These are phyloP conservation scores for Philopedon plagiatum DNA, from an alignment of 2,888 invertebrate species.

Conservation along the genomic window DNA sequence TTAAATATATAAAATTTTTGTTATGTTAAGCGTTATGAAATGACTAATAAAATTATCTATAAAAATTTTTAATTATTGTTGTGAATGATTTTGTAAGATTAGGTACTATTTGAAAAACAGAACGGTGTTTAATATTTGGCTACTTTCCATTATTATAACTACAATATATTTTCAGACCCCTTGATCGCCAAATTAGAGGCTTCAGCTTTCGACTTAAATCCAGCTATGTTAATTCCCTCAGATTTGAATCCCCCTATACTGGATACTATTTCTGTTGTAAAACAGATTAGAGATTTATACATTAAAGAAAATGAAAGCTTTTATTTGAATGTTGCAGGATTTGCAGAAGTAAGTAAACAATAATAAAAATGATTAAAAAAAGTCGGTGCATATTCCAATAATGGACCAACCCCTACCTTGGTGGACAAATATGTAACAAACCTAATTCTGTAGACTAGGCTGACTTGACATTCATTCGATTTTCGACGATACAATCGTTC, in stretches of 20 bases:
- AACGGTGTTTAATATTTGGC: too few species aligned
- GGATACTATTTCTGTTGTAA: not conserved
- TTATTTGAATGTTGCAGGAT: not conserved
- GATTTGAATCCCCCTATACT: not conserved
- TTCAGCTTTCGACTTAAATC: not conserved
- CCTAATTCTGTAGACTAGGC: too few species aligned
- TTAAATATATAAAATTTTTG: too few species aligned
- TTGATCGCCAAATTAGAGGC: not conserved
- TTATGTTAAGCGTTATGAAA: not conserved
- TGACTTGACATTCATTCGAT: too few species aligned
- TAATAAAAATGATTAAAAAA: not conserved
- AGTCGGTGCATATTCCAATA: too few species aligned
- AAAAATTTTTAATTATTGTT: too few species aligned
- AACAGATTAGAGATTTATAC: not conserved
- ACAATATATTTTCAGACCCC: not conserved
- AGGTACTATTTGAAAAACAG: too few species aligned
- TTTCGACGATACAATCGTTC: too few species aligned
- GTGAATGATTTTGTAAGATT: too few species aligned
- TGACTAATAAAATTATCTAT: too few species aligned
- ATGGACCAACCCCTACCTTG: too few species aligned
- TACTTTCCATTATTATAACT: not conserved
- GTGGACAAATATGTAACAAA: too few species aligned
- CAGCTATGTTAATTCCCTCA: not conserved
- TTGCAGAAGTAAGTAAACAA: not conserved
- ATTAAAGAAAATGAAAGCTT: conserved; percentile 4